phyloP scores from a whole-genome alignment of 1,140 invertebrate genomes.

The Lordiphosa mommai region DNA sequence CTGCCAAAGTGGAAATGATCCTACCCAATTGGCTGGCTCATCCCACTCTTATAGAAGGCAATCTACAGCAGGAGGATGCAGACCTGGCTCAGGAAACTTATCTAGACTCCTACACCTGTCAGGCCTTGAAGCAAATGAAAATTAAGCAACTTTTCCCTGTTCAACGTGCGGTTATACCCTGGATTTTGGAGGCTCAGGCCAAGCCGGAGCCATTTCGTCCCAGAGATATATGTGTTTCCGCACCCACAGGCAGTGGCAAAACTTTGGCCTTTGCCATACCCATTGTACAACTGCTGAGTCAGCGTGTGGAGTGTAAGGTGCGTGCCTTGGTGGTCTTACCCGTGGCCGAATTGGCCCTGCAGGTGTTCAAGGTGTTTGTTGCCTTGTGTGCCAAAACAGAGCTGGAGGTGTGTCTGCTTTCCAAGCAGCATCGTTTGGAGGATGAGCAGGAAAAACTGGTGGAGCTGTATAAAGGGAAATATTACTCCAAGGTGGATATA shows the following conservation, averaged over 20 bases:
- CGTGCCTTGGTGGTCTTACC: slow-evolving; percentile 94
- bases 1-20: slow-evolving; percentile 84
- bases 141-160: slow-evolving; percentile 92
- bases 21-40: slow-evolving; percentile 93
- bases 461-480: slow-evolving; percentile 82
- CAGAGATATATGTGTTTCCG: slow-evolving; percentile 96
- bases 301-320: slow-evolving; percentile 82
- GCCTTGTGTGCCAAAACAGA: slow-evolving; percentile 86
- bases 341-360: slow-evolving; percentile 93
- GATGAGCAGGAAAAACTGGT: slow-evolving; percentile 89
- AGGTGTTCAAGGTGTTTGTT: slow-evolving; percentile 92
- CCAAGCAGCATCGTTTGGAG: slow-evolving; percentile 86
- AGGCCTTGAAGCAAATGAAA: slow-evolving; percentile 86
- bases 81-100: slow-evolving; percentile 82
- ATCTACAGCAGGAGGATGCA: slow-evolving; percentile 83
- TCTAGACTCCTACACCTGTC: slow-evolving; percentile 81
- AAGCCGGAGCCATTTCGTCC: slow-evolving; percentile 84
- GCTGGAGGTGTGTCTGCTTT: slow-evolving; percentile 87
- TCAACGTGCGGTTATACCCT: slow-evolving; percentile 92
- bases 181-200: slow-evolving; percentile 84
- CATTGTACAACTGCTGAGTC: slow-evolving; percentile 85
- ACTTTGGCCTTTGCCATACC: slow-evolving; percentile 96
- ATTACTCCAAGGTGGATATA: slow-evolving; percentile 88
- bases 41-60: slow-evolving; percentile 86
- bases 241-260: slow-evolving; percentile 98